A percentile compares a stretch with the other conserved stretches of the same genome.
phyloP scores from a whole-genome alignment of 2,888 invertebrate genomes.

The Trachelus iudaicus region DNA sequence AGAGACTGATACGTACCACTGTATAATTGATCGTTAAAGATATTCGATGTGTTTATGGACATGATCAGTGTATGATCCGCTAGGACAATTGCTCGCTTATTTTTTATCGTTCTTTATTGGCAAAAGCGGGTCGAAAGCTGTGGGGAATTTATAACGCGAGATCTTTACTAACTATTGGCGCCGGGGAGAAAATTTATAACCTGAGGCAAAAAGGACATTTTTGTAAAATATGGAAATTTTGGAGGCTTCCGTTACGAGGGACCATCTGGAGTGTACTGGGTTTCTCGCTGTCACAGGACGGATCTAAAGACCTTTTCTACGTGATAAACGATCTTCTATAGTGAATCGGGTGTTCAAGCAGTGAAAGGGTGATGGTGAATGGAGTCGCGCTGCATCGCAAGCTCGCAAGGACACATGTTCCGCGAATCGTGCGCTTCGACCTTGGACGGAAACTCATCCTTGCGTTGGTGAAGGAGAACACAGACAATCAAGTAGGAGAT shows the following conservation, averaged over 20 bases:
- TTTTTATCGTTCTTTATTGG: conserved; percentile 59
- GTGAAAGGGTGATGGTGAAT: conserved; percentile 39
- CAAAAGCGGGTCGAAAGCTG: conserved; percentile 24
- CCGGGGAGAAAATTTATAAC: background rate
- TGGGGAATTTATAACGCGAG: background rate
- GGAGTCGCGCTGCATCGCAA: conserved; percentile 38
- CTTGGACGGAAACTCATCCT: conserved; percentile 6
- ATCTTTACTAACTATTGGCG: background rate
- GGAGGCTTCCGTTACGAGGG: background rate
- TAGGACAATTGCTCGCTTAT: conserved; percentile 56
- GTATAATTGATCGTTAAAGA: background rate
- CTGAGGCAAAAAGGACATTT: background rate
- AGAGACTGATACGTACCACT: background rate
- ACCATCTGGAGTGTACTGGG: background rate
- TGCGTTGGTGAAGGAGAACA: background rate
- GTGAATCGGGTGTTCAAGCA: background rate
- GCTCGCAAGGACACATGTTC: conserved; percentile 41
- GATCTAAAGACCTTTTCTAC: background rate
- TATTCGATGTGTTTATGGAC: background rate
- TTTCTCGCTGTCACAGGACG: background rate
- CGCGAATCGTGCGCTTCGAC: conserved; percentile 30
- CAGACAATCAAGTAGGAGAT: background rate
- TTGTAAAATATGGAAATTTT: background rate
- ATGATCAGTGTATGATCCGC: conserved; percentile 36
- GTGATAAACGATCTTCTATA: background rate